phyloP scores from a whole-genome alignment of 2,113 vertebrate species.

The Bubo scandiacus region DNA sequence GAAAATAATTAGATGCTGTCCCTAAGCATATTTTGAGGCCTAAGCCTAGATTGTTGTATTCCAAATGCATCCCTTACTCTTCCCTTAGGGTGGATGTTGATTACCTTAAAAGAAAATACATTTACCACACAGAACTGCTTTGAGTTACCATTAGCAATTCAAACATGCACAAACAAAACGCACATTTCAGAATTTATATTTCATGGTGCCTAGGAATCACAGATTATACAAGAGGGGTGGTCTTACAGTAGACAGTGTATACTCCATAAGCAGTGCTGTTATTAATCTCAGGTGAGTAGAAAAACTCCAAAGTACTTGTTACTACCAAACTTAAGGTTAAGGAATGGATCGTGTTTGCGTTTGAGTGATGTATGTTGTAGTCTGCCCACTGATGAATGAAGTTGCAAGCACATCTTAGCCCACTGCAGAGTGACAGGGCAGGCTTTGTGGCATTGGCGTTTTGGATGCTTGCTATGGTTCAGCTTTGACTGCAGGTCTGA shows the following conservation, averaged over 20 bases:
- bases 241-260: not conserved
- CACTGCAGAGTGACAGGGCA: not conserved
- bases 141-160: slow-evolving; percentile 14
- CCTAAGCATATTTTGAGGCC: not conserved
- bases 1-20: slow-evolving; percentile 16
- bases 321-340: not conserved
- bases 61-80: not conserved
- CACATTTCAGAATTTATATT: not conserved
- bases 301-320: not conserved
- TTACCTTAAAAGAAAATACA: slow-evolving; percentile 42
- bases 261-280: not conserved
- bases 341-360: not conserved
- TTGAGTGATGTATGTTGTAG: not conserved
- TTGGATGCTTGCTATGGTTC: not conserved
- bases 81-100: slow-evolving; percentile 25
- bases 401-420: not conserved
- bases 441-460: not conserved
- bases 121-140: slow-evolving; percentile 9
- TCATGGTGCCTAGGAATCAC: not conserved
- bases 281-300: not conserved
- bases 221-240: not conserved
- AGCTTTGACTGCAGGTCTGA: not conserved
- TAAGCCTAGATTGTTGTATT: not conserved
- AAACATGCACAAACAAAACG: not conserved
- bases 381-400: not conserved